Conservation (phyloP, 2,888 invertebrate genomes). For the Reticulitermes lucifugus region DNA sequence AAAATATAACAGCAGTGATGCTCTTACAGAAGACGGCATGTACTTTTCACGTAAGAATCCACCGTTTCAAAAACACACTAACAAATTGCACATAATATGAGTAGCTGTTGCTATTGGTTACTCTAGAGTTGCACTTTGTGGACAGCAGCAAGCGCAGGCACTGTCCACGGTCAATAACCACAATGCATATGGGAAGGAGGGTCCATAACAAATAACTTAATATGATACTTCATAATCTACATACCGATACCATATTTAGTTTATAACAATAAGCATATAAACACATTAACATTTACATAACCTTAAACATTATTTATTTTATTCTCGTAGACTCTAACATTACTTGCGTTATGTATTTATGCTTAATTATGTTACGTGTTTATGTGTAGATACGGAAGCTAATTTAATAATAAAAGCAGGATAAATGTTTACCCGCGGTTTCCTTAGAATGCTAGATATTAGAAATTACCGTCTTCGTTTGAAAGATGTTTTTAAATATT, state of each 20-base stretch:
- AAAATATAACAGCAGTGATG: too few relatives aligned
- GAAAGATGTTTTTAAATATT: conserved; percentile 46
- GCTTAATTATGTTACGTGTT: conserved; percentile 32
- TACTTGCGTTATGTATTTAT: conserved; percentile 32
- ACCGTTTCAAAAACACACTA: too few relatives aligned
- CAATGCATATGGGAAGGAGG: conserved; percentile 9
- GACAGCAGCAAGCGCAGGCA: neutral
- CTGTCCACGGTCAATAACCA: conserved; percentile 3
- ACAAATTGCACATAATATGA: too few relatives aligned
- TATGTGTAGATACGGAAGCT: conserved; percentile 30
- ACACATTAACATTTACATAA: conserved; percentile 44
- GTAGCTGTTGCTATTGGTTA: too few relatives aligned
- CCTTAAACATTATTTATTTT: conserved; percentile 28
- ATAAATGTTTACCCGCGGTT: conserved; percentile 35
- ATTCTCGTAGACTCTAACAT: conserved; percentile 28
- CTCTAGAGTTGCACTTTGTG: neutral
- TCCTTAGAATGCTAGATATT: conserved; percentile 38
- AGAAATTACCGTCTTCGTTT: conserved; percentile 43
- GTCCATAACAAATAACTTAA: conserved; percentile 31
- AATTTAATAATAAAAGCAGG: conserved; percentile 42
- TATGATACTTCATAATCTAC: conserved; percentile 22
- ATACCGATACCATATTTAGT: conserved; percentile 22
- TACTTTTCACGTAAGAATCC: too few relatives aligned
- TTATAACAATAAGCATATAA: conserved; percentile 40
- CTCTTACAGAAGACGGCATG: too few relatives aligned